These are phyloP conservation scores for Adelosebastes latens DNA, from an alignment of 2,797 vertebrate genomes.

Conservation along the genomic window DNA sequence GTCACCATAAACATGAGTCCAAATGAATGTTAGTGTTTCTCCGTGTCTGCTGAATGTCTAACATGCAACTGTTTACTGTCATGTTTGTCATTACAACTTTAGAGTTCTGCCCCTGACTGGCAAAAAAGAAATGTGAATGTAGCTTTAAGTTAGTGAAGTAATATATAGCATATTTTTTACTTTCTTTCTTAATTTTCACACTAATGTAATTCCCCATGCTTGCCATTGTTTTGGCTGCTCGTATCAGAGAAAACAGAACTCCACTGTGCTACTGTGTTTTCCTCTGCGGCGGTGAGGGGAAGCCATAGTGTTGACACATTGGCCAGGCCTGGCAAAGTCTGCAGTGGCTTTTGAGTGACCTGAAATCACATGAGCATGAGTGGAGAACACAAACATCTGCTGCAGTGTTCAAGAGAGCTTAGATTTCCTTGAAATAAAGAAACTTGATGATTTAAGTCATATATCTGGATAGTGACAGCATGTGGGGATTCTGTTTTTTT, in stretches of 20 bases:
- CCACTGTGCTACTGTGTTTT: slow-evolving; percentile 46
- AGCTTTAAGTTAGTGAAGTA: not conserved
- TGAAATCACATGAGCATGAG: slow-evolving; percentile 53
- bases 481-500: not conserved
- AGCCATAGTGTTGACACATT: slow-evolving; percentile 58
- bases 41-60: not conserved
- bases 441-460: slow-evolving; percentile 22
- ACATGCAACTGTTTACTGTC: not conserved
- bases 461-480: slow-evolving; percentile 13
- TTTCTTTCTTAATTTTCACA: not conserved
- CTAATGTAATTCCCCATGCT: not conserved
- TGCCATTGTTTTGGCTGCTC: slow-evolving; percentile 21
- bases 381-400: slow-evolving; percentile 56
- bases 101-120: not conserved
- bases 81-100: not conserved
- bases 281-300: slow-evolving; percentile 47
- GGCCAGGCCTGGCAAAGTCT: slow-evolving; percentile 26
- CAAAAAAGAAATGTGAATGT: not conserved
- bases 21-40: not conserved
- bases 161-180: not conserved
- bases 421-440: slow-evolving; percentile 45
- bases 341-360: slow-evolving; percentile 60
- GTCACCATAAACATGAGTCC: not conserved
- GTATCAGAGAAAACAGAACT: slow-evolving; percentile 22
- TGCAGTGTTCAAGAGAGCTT: slow-evolving; percentile 10